Base-by-base conservation (phyloP, 2,888 invertebrate species). In the Homarus gammarus region DNA sequence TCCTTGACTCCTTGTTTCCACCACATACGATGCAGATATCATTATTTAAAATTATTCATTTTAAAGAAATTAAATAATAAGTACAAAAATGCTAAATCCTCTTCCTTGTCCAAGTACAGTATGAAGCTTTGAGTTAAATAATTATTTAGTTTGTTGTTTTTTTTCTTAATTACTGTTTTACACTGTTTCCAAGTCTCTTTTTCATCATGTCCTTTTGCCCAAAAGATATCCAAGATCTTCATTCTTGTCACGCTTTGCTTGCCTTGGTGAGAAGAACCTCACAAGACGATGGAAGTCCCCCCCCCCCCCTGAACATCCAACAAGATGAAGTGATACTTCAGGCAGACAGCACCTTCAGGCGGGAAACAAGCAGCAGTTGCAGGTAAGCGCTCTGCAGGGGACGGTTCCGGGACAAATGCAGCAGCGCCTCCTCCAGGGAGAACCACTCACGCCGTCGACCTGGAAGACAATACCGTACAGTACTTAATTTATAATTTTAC, bases 381-480 rank as follows among this genome's bases (percentile, higher is more conserved):
- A 90, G 84, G 68, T 98, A 98, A 93, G 96, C 96, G 93, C 97
- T 96, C 95, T 98, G 98, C 93, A 98, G 96, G 92, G 98, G 98
- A 95, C 98, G 98, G 95, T 98, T 97, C 93, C 96, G 95, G 91
- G 97, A 96, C 92, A 99, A 95, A 94, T 97, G 97, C 92, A 96
- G 96, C 92, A 97, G 95, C 90, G 98, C 98, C 93, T 98, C 98
- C 92, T 97, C 96, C 93, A 98, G 95, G 87, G 96, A 96, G 94
- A 98, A 98, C 98, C 98, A 99, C 94, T 98, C 97, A 91, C 98
- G 95, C 94, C 97, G 97, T 92, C 98, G 96, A 73, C 98, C 98
- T 95, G 92, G 91, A 77, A 64, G 10, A 38, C 22, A 33, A 79
- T 18, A 56, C 3, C 3, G 56, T 22, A 56, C 10, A n/a, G n/a